A percentile compares a stretch with the other conserved stretches of the same genome.
phyloP scores from a whole-genome alignment of 1,140 invertebrate genomes.

The Dendrolimus punctatus region DNA sequence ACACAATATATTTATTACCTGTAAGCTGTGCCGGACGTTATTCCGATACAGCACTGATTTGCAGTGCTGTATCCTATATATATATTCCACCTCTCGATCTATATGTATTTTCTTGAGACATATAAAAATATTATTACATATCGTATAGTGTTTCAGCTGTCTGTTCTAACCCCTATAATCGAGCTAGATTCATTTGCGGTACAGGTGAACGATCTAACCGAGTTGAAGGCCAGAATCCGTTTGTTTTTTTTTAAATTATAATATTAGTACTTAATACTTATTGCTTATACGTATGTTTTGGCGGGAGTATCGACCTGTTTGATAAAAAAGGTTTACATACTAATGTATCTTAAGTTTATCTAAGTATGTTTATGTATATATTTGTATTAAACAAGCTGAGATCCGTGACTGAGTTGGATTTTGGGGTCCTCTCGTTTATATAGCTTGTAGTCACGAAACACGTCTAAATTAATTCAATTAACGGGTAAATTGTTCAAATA shows the following conservation, averaged over 20 bases:
- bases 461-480: no score
- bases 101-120: no score
- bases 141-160: not conserved
- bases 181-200: slow-evolving; percentile 36
- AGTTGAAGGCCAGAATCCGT: slow-evolving; percentile 49
- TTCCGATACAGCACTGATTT: no score
- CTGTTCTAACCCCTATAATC: slow-evolving; percentile 23
- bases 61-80: no score
- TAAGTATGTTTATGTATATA: not conserved
- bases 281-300: slow-evolving; percentile 15
- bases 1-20: no score
- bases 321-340: slow-evolving; percentile 7
- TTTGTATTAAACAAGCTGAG: not conserved
- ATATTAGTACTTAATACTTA: slow-evolving; percentile 31
- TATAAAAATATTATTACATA: not conserved
- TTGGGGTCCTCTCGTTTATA: no score
- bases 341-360: slow-evolving; percentile 6
- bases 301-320: slow-evolving; percentile 13
- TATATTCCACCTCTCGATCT: no score
- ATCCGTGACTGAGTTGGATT: not conserved
- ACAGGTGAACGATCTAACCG: slow-evolving; percentile 48
- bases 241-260: slow-evolving; percentile 41
- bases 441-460: no score
- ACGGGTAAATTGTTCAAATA: no score
- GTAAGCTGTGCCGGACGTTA: no score